Conservation (phyloP, 2,888 invertebrate genomes). For the Drosophila austrosaltans region DNA sequence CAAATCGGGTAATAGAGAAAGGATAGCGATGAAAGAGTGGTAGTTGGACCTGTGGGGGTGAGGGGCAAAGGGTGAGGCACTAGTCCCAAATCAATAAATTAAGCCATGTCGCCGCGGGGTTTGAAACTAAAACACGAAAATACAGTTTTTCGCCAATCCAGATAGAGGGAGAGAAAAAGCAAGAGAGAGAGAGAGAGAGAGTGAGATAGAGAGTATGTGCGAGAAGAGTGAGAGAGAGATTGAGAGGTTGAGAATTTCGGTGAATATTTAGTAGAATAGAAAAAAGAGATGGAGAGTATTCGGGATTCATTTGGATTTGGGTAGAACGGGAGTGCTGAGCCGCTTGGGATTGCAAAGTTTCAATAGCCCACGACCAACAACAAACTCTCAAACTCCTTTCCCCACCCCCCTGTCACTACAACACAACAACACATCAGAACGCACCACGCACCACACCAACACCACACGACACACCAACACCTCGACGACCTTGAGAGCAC, state of each 20-base stretch:
- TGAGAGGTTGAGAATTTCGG: conserved; percentile 2
- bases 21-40: too few species aligned
- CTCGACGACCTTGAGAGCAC: conserved; percentile 53
- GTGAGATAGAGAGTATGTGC: neutral
- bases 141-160: conserved; percentile 22
- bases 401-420: neutral
- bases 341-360: conserved; percentile 58
- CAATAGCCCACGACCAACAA: conserved; percentile 36
- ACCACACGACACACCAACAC: neutral
- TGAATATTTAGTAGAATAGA: conserved; percentile 9
- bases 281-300: neutral
- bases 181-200: neutral
- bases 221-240: too few species aligned
- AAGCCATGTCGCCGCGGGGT: conserved; percentile 39
- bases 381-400: neutral
- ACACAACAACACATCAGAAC: too few species aligned
- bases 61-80: neutral
- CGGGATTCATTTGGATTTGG: conserved; percentile 28
- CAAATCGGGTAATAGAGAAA: neutral
- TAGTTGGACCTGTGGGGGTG: neutral
- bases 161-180: neutral
- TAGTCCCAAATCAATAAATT: conserved; percentile 57
- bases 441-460: too few species aligned
- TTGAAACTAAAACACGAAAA: conserved; percentile 38
- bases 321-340: conserved; percentile 23